These are phyloP conservation scores for Haliclona indistincta DNA, from an alignment of 37 sponge, comb jelly and placozoan genomes.

Conservation along the genomic window DNA sequence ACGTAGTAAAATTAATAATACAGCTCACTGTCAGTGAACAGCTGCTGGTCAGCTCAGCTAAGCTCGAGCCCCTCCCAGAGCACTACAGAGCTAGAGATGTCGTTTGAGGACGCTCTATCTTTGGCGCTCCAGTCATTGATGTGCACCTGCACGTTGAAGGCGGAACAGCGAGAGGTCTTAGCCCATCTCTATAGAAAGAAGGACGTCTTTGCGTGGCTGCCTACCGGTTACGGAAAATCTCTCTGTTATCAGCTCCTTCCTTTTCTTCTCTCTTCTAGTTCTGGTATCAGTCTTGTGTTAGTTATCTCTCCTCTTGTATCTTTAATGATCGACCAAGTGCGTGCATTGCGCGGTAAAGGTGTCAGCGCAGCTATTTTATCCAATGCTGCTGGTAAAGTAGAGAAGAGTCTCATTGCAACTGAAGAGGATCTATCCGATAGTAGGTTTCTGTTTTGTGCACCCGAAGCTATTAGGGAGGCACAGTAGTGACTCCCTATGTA, in stretches of 20 bases:
- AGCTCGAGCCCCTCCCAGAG: too few species aligned
- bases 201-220: background rate
- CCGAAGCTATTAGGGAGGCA: too few species aligned
- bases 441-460: slow-evolving; percentile 10
- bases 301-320: slow-evolving; percentile 49
- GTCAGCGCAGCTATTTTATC: slow-evolving; percentile 22
- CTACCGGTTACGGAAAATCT: too few species aligned
- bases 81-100: too few species aligned
- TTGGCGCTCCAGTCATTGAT: too few species aligned
- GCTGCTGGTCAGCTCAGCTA: too few species aligned
- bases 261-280: background rate
- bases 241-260: slow-evolving; percentile 3
- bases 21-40: too few species aligned
- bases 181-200: background rate
- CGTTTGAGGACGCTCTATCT: too few species aligned
- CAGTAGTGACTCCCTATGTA: too few species aligned
- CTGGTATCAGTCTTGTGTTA: slow-evolving; percentile 2
- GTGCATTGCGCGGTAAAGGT: slow-evolving; percentile 3
- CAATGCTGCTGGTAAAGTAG: background rate
- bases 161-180: too few species aligned
- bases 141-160: too few species aligned
- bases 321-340: slow-evolving; percentile 50
- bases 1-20: too few species aligned
- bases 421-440: slow-evolving; percentile 1
- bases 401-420: slow-evolving; percentile 1